A percentile compares a stretch with the other conserved stretches of the same genome.
Conservation (phyloP, 2,888 invertebrate genomes). For the Heteropelma amictum region DNA sequence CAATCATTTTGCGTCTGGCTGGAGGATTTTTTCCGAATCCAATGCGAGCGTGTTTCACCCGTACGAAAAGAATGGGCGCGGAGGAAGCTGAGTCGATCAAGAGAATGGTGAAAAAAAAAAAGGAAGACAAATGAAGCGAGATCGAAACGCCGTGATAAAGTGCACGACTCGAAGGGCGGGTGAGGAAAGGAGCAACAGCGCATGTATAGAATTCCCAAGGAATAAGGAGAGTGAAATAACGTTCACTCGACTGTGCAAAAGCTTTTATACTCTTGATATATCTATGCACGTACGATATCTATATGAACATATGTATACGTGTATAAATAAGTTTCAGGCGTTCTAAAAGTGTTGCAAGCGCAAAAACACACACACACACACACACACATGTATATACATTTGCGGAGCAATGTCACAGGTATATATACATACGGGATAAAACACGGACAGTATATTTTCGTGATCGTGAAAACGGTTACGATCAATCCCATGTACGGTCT, state of each 20-base stretch:
- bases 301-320: neutral
- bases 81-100: neutral
- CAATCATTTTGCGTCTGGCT: neutral
- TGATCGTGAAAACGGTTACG: constrained; percentile 50
- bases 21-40: neutral
- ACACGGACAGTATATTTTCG: constrained; percentile 32
- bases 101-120: neutral
- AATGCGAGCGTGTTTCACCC: constrained; percentile 1
- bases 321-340: neutral
- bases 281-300: neutral
- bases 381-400: neutral
- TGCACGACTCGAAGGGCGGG: too few species aligned
- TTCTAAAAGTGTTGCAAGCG: neutral
- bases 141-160: constrained; percentile 24
- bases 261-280: too few species aligned
- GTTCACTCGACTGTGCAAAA: constrained; percentile 27
- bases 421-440: constrained; percentile 4
- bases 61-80: neutral
- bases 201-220: constrained; percentile 5
- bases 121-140: constrained; percentile 15
- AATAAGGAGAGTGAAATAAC: constrained; percentile 25
- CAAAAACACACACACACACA: neutral
- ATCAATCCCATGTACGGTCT: constrained; percentile 21
- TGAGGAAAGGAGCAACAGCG: too few species aligned
- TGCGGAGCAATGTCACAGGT: constrained; percentile 2